A percentile compares a stretch with the other conserved stretches of the same genome.
phyloP scores from a whole-genome alignment of 2,888 invertebrate species.

The Dolichomitus sp. region DNA sequence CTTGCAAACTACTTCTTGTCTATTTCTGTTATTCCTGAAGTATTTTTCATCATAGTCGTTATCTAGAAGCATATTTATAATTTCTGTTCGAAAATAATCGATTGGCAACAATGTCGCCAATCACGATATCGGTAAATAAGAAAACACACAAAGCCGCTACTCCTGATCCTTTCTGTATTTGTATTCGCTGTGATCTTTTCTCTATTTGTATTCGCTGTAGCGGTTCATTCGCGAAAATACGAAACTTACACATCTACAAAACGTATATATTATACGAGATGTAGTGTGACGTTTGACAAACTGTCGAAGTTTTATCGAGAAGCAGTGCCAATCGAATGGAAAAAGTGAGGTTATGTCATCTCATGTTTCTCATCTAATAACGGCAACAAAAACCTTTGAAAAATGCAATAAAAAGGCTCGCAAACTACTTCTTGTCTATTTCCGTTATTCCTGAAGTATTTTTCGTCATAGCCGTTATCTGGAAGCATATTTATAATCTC shows the following conservation, averaged over 20 bases:
- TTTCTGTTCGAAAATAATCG: background rate
- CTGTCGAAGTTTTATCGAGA: constrained; percentile 31
- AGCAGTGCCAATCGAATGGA: constrained; percentile 41
- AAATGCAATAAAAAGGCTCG: too few relatives aligned
- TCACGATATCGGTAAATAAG: constrained; percentile 44
- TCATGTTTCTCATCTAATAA: background rate
- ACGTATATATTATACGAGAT: background rate
- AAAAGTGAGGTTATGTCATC: constrained; percentile 61
- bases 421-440: background rate
- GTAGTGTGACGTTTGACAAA: constrained; percentile 41
- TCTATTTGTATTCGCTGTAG: background rate
- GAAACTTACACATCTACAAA: background rate
- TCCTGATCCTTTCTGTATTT: too few relatives aligned
- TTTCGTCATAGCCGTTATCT: background rate
- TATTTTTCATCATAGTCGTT: background rate
- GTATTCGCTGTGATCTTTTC: background rate
- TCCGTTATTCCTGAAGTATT: background rate
- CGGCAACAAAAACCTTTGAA: background rate
- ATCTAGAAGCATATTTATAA: too few relatives aligned
- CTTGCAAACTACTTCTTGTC: too few relatives aligned
- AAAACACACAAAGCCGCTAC: background rate
- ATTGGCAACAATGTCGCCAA: constrained; percentile 43
- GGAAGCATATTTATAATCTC: background rate
- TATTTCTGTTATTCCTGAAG: background rate
- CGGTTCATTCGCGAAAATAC: constrained; percentile 33